Conservation (phyloP, 2,888 invertebrate genomes). For the Callinectes sapidus region DNA sequence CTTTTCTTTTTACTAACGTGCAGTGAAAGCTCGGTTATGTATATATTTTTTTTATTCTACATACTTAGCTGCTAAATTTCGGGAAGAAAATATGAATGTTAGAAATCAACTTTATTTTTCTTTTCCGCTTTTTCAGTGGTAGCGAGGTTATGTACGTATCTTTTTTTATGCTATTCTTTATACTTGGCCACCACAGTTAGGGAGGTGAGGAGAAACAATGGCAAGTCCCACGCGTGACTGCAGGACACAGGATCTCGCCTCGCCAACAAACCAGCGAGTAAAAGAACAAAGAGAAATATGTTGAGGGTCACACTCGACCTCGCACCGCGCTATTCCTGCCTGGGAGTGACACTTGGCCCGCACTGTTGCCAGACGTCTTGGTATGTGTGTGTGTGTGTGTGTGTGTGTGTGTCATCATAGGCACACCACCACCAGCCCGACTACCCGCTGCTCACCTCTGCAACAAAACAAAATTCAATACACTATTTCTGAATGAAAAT, state of each 20-base stretch:
- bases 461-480: neutral
- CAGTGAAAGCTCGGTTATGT: neutral
- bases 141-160: no score
- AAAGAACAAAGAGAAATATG: conserved; percentile 2
- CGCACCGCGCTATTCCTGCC: neutral
- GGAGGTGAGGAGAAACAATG: neutral
- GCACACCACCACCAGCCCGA: neutral
- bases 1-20: neutral
- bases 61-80: no score
- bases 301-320: neutral
- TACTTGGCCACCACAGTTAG: neutral
- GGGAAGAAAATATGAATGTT: neutral
- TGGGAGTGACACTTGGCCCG: neutral
- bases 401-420: neutral
- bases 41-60: neutral
- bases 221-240: neutral
- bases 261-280: neutral
- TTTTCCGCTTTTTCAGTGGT: no score
- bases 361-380: neutral
- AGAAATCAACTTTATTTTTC: no score
- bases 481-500: neutral
- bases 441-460: neutral
- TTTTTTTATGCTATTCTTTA: neutral
- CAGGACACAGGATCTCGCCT: neutral
- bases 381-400: neutral